Base-by-base conservation (phyloP, 2,113 vertebrate genomes). In the Cathartes aura region DNA sequence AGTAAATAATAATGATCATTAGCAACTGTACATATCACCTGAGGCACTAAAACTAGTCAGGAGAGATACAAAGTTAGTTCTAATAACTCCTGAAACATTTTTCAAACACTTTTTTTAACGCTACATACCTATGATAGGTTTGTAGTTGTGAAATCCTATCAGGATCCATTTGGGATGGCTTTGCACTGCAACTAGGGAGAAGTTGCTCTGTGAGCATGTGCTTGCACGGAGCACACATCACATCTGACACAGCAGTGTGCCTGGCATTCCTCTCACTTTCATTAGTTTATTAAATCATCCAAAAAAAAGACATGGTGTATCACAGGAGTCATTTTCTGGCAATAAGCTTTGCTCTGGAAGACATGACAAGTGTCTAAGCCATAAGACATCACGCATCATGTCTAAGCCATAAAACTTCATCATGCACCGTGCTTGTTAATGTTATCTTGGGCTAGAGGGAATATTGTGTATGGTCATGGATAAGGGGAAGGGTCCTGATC, bases 1-100 rank as follows among this genome's bases (percentile, higher is more conserved):
- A 95, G 72, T 81, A 94, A 94, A 94, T 95, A 92, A 76, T 83
- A 16, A 78, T 2, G 59, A 87, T 38, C 63, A 81, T 70, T 50
- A 89, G 12, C 63, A 93, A 42, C 56, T 75, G 47, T 43, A 55
- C 38, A 5, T 34, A 36, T 64, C 67, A 88, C 92, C 88, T 15
- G 75, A 71, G 88, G 96, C 92, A 78, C 68, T 66, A 30, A 43
- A 88, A 63, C 26, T 18, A 72, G 74, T 50, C 87, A 59, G 67
- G 59, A 95, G 82, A 71, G 79, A 74, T 12, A 45, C 15, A 67
- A 38, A 62, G 66, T 66, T 78, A 42, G 30, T 81, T 88, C 66
- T 74, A 63, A 66, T 63, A 84, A 84, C 70, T 84, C 79, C 88
- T 84, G 71, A 95, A 83, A 86, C 36, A 5, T 78, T 93, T 76